These are phyloP conservation scores for Caiman crocodilus DNA, from an alignment of 2,797 vertebrate genomes.

Conservation along the genomic window DNA sequence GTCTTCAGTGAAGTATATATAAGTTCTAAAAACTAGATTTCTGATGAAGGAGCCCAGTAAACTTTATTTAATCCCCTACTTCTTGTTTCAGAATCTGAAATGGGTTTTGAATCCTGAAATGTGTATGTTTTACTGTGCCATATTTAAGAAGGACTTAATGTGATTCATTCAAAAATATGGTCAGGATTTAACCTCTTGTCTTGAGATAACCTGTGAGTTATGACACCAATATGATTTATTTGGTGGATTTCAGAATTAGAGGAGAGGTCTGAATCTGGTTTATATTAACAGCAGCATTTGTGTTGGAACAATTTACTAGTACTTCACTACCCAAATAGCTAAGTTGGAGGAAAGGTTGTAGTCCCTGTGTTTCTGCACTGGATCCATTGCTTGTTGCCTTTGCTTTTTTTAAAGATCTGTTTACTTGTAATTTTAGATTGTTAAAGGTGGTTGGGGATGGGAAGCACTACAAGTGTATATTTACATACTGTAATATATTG, in stretches of 20 bases:
- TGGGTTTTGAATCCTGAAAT: background rate
- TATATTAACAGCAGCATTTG: background rate
- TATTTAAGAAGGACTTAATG: background rate
- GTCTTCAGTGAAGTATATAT: background rate
- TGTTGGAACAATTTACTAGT: accelerated
- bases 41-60: background rate
- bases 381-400: background rate
- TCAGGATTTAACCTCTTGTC: background rate
- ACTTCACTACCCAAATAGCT: background rate
- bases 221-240: background rate
- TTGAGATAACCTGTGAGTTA: background rate
- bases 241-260: background rate
- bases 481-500: conserved; percentile 32
- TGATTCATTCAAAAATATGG: background rate
- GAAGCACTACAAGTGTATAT: background rate
- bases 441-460: conserved; percentile 1
- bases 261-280: background rate
- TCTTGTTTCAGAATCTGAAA: background rate
- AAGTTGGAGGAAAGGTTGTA: background rate
- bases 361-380: background rate
- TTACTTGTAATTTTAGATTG: conserved; percentile 18
- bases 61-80: background rate
- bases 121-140: background rate
- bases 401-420: conserved; percentile 21
- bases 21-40: background rate